Evolutionary conservation across 2,797 vertebrate genomes (phyloP), one percentile per base, ranked within the genome.

Genomic region (Pseudocheirus occidentalis): DNA sequence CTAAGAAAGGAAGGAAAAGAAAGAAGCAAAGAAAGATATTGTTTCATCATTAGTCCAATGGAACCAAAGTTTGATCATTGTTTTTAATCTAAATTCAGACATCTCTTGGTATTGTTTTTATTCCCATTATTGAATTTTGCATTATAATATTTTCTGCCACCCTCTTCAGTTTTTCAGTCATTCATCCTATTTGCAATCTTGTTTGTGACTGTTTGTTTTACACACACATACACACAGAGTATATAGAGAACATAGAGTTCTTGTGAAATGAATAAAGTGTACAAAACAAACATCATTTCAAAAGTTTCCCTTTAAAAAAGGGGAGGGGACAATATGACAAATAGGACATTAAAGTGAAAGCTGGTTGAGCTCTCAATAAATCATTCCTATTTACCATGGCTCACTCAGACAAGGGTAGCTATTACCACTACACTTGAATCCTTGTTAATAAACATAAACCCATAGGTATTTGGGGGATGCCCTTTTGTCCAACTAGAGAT

Each of bases 391-490:
- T 87, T 87, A 87, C 73, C 24, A 4, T 87, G 73, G 40, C 73
- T 52, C 54, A 92, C 55, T 31, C 40, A n/a, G 16, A 53, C 56
- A 94, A 93, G 52, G 21, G 92, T 50, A n/a, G 34, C 34, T 94
- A 95, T 1, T 95, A 9, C 40, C 92, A 31, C 40, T 93, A 59
- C 0, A 93, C 90, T 95, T 94, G 24, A 96, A 95, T 56, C 12
- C 16, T 31, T 91, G 34, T 73, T 91, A 62, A 53, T 13, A 91
- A 91, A 93, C 94, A 91, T 91, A 92, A 95, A 92, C 24, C 29
- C 24, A 7, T 50, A 54, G 28, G 73, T 28, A 0, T 59, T 31
- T 55, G 11, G 62, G 24, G 4, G 54, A 90, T 0, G 1, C 46
- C 59, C 16, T 91, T 96, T 92, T 87, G 91, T 31, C 91, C 52